phyloP scores from a whole-genome alignment of 2,113 vertebrate species.

The Smithornis capensis region DNA sequence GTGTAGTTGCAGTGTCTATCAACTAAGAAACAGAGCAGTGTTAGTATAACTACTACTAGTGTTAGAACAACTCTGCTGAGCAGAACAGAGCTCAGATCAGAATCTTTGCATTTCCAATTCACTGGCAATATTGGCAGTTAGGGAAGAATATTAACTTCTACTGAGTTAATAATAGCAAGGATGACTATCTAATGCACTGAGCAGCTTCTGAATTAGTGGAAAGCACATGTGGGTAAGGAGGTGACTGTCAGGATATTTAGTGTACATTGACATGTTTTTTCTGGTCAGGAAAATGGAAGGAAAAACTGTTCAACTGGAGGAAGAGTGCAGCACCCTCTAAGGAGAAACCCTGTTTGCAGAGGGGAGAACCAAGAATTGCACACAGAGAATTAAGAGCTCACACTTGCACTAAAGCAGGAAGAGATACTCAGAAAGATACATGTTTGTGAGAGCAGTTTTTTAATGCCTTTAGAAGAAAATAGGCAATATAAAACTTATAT shows the following conservation, averaged over 20 bases:
- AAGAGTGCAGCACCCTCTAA: background rate
- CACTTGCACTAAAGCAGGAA: background rate
- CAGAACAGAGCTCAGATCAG: no score
- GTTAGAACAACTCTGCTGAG: background rate
- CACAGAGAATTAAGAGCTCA: background rate
- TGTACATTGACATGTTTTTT: background rate
- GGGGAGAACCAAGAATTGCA: background rate
- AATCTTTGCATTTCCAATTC: background rate
- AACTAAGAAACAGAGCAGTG: background rate
- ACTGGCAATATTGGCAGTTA: background rate
- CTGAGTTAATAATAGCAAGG: background rate
- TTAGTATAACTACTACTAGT: no score
- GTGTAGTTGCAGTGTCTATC: background rate
- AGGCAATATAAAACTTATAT: background rate
- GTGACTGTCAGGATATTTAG: background rate
- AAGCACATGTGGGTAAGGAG: background rate
- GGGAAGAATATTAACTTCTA: background rate
- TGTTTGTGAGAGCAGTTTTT: background rate
- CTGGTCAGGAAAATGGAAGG: background rate
- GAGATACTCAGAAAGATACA: background rate
- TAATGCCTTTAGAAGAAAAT: background rate
- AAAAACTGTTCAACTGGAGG: background rate
- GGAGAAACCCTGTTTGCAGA: background rate
- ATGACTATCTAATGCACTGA: background rate
- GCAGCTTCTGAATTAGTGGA: background rate